Conservation (phyloP, 1,140 invertebrate species). For the Aradophagus sp. region DNA sequence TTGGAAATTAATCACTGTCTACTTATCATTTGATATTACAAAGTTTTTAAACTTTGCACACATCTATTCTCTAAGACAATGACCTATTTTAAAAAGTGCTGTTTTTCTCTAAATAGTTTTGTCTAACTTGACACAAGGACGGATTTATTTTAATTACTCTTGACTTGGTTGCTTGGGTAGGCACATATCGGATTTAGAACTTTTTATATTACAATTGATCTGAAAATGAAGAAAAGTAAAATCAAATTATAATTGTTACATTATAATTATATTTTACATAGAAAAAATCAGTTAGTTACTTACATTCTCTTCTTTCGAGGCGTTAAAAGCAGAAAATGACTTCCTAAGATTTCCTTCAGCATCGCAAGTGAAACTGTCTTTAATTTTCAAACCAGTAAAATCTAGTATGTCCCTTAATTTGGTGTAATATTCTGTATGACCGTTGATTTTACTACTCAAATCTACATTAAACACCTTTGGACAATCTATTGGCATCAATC, state of each 20-base stretch:
- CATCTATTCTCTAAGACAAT: too few relatives aligned
- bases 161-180: constrained; percentile 17
- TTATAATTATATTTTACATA: neutral
- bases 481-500: constrained; percentile 77
- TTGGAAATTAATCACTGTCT: too few relatives aligned
- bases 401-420: constrained; percentile 77
- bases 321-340: constrained; percentile 58
- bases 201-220: constrained; percentile 26
- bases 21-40: too few relatives aligned
- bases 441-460: constrained; percentile 77
- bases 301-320: constrained; percentile 24
- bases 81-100: too few relatives aligned
- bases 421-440: constrained; percentile 80
- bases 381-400: constrained; percentile 64
- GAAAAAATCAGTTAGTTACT: neutral
- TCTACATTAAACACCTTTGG: constrained; percentile 79
- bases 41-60: too few relatives aligned
- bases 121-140: constrained; percentile 20
- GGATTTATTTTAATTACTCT: constrained; percentile 16
- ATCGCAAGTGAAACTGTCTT: constrained; percentile 51
- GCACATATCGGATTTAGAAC: constrained; percentile 42
- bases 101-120: too few relatives aligned
- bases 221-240: constrained; percentile 8
- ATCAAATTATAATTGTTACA: neutral
- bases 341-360: constrained; percentile 61